Percentiles rank a stretch among this genome's conserved stretches.
These are phyloP conservation scores for Pipa parva DNA, from an alignment of 2,113 vertebrate species.

Conservation along the genomic window DNA sequence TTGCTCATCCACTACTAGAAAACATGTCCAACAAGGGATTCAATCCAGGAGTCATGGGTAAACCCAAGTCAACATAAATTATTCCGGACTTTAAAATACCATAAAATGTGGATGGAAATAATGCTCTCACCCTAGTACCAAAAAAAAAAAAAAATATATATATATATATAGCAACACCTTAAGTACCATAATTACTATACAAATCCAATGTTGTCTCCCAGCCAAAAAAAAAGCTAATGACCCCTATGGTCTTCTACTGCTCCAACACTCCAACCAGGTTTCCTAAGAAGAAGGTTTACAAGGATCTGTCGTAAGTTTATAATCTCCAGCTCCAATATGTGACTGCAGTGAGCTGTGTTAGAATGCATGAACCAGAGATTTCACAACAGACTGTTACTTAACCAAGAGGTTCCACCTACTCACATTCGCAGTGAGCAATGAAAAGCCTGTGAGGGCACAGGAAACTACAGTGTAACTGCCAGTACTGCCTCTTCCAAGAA, in stretches of 20 bases:
- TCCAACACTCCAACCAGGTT: neutral
- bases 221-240: neutral
- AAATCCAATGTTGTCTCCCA: neutral
- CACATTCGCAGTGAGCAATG: conserved; percentile 49
- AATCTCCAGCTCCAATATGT: conserved; percentile 46
- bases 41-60: neutral
- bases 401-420: conserved; percentile 62
- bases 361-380: conserved; percentile 42
- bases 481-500: conserved; percentile 61
- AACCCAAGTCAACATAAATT: too few species aligned
- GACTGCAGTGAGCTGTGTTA: conserved; percentile 52
- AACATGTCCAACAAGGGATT: neutral
- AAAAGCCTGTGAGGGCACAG: conserved; percentile 45
- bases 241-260: neutral
- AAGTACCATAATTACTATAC: neutral
- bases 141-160: neutral
- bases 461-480: conserved; percentile 51
- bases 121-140: neutral
- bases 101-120: too few species aligned
- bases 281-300: conserved; percentile 6
- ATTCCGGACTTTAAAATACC: too few species aligned
- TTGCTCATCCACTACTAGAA: neutral
- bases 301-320: conserved; percentile 17
- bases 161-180: neutral
- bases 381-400: conserved; percentile 56